These are phyloP conservation scores for Melipona quadrifasciata DNA, from an alignment of 1,140 invertebrate species.

Conservation along the genomic window DNA sequence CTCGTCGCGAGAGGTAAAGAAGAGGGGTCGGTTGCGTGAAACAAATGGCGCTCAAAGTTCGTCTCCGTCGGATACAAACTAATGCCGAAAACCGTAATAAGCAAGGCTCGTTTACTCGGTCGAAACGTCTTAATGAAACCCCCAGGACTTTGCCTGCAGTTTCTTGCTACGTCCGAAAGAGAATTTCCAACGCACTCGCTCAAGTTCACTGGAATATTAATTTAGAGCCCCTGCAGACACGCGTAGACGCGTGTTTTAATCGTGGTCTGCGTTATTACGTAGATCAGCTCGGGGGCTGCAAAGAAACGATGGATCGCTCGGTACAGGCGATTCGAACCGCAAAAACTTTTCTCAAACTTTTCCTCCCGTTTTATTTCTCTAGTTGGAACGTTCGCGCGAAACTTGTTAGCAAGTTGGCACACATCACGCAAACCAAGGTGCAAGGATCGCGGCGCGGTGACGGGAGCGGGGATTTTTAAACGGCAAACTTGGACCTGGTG, in stretches of 20 bases:
- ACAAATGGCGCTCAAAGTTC: slow-evolving; percentile 45
- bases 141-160: slow-evolving; percentile 48
- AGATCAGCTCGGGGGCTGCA: slow-evolving; percentile 10
- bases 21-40: not conserved
- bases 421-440: not conserved
- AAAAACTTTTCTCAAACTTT: not conserved
- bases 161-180: slow-evolving; percentile 43
- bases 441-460: too few relatives aligned
- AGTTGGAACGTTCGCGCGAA: not conserved
- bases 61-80: slow-evolving; percentile 58
- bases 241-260: slow-evolving; percentile 51
- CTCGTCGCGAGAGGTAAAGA: not conserved
- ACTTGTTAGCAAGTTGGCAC: not conserved
- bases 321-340: not conserved
- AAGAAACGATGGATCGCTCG: slow-evolving; percentile 1
- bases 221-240: slow-evolving; percentile 43
- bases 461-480: not conserved
- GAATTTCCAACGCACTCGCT: slow-evolving; percentile 50
- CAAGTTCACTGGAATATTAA: slow-evolving; percentile 64
- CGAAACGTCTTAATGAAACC: slow-evolving; percentile 68
- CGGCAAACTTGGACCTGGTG: not conserved
- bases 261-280: slow-evolving; percentile 39
- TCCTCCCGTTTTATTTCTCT: not conserved
- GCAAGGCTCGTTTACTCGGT: slow-evolving; percentile 48
- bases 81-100: slow-evolving; percentile 68